Conservation (phyloP, 2,888 invertebrate genomes). For the Netelia inedita region DNA sequence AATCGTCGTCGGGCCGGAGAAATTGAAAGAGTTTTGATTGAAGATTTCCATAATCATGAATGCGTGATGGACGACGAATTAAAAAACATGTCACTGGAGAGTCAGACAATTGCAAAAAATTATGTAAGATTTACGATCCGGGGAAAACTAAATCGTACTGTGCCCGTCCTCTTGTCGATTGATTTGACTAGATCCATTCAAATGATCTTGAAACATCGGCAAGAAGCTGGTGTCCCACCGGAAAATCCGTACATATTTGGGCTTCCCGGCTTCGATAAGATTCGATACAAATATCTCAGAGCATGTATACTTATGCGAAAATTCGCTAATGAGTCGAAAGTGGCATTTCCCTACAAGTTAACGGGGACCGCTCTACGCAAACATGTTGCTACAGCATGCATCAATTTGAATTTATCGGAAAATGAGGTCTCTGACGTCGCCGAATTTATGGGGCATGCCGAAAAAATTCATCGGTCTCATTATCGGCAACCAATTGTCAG, state of each 20-base stretch:
- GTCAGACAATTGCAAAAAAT: neutral
- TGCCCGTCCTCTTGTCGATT: neutral
- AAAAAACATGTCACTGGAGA: no score
- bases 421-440: conserved; percentile 52
- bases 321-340: no score
- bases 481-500: no score
- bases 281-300: conserved; percentile 34
- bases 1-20: conserved; percentile 65
- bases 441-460: no score
- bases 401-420: conserved; percentile 64
- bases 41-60: conserved; percentile 43
- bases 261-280: conserved; percentile 33
- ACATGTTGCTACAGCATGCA: no score
- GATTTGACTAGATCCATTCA: conserved; percentile 41
- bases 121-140: neutral
- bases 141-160: neutral
- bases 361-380: no score
- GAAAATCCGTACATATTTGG: conserved; percentile 68
- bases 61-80: no score
- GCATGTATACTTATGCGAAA: conserved; percentile 61
- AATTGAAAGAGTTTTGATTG: conserved; percentile 50
- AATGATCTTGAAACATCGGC: conserved; percentile 43
- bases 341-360: no score
- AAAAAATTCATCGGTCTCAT: no score
- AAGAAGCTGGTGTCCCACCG: conserved; percentile 34